A percentile compares a stretch with the other conserved stretches of the same genome.
Conservation (phyloP, 2,113 vertebrate species). For the Arenaria interpres region DNA sequence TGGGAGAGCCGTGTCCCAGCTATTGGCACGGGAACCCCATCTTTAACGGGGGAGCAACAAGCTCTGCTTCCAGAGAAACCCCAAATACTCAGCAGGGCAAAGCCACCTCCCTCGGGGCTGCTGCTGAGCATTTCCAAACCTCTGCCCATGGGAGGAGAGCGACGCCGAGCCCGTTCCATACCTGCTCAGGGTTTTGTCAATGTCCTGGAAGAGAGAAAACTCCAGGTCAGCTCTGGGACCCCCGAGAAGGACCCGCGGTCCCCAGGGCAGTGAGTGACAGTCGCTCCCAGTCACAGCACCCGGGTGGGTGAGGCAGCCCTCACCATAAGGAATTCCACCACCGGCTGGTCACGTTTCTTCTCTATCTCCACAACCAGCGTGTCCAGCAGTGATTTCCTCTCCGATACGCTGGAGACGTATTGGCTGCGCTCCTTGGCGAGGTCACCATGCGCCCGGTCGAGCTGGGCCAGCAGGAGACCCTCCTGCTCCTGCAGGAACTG, state of each 20-base stretch:
- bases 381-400: background rate
- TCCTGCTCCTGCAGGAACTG: slow-evolving; percentile 57
- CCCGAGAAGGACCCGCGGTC: accelerated
- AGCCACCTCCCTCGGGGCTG: accelerated
- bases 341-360: slow-evolving; percentile 31
- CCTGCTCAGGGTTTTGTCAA: slow-evolving; percentile 1
- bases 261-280: accelerated
- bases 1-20: background rate
- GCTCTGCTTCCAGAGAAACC: background rate
- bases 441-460: background rate
- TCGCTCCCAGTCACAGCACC: background rate
- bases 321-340: slow-evolving; percentile 51
- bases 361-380: slow-evolving; percentile 1
- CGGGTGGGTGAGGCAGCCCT: background rate
- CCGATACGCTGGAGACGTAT: background rate
- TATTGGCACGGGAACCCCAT: accelerated
- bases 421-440: background rate
- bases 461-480: slow-evolving; percentile 1
- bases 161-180: accelerated
- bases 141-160: background rate
- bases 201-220: slow-evolving; percentile 25
- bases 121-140: background rate
- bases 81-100: background rate
- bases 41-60: background rate
- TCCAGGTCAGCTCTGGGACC: background rate